Evolutionary conservation across 1,140 invertebrate species (phyloP).

Genomic region (Magallana angulata): DNA sequence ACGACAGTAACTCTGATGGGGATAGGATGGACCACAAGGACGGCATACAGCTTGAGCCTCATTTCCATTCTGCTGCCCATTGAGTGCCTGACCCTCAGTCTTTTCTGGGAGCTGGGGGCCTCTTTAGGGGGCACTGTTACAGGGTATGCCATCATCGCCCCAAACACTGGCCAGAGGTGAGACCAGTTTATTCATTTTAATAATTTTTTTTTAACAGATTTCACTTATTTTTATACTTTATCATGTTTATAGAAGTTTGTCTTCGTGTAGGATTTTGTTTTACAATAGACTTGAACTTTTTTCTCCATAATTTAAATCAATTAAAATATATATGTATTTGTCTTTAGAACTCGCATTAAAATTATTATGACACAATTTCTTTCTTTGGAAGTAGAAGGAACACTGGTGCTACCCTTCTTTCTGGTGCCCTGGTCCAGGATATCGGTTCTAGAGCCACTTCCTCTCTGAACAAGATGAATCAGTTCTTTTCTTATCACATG

Average conservation of each 20-base stretch:
- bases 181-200: neutral
- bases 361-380: too few species aligned
- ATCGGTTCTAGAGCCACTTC: slow-evolving; percentile 68
- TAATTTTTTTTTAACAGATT: too few species aligned
- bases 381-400: slow-evolving; percentile 60
- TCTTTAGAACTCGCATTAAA: too few species aligned
- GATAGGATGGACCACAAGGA: slow-evolving; percentile 76
- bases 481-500: slow-evolving; percentile 76
- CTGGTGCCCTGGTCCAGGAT: slow-evolving; percentile 68
- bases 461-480: slow-evolving; percentile 72
- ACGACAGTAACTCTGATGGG: slow-evolving; percentile 70
- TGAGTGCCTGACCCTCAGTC: slow-evolving; percentile 73
- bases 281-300: too few species aligned
- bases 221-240: too few species aligned
- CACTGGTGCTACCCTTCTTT: slow-evolving; percentile 66
- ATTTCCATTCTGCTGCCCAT: slow-evolving; percentile 72
- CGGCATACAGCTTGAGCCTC: slow-evolving; percentile 71
- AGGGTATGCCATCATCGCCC: slow-evolving; percentile 77
- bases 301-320: too few species aligned
- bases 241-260: too few species aligned
- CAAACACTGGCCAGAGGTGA: slow-evolving; percentile 72
- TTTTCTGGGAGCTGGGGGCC: slow-evolving; percentile 75
- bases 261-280: too few species aligned
- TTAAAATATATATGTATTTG: too few species aligned
- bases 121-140: slow-evolving; percentile 76